Conservation (phyloP, 2,113 vertebrate species). For the Eptesicus fuscus region DNA sequence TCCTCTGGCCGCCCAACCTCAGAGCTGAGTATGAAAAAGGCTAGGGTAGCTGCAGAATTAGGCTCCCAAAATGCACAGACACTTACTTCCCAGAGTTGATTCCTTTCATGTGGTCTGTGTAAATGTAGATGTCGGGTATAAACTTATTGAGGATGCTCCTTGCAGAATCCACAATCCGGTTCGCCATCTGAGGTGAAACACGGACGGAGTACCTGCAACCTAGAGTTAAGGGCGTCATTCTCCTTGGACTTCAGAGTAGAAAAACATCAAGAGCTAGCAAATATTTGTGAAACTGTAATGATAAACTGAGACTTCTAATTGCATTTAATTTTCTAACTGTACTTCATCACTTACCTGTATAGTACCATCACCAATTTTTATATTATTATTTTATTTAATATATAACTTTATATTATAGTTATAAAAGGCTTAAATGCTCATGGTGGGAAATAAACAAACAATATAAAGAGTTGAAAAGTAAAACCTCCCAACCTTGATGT, state of each 20-base stretch:
- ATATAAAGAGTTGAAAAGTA: background rate
- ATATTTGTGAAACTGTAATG: background rate
- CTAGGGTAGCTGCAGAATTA: background rate
- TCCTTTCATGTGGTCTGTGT: constrained; percentile 98
- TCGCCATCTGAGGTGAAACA: constrained; percentile 97
- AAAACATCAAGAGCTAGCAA: background rate
- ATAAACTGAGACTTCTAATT: background rate
- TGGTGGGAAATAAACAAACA: background rate
- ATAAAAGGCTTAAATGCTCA: background rate
- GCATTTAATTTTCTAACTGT: background rate
- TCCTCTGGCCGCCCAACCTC: background rate
- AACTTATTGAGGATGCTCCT: constrained; percentile 94
- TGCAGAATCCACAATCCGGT: constrained; percentile 95
- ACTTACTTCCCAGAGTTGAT: constrained; percentile 94
- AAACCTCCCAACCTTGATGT: background rate
- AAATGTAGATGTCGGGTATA: constrained; percentile 96
- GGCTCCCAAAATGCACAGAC: background rate
- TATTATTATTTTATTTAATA: background rate
- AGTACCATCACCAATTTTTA: background rate
- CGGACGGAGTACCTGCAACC: constrained; percentile 89
- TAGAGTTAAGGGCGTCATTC: constrained; percentile 74
- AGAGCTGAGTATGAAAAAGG: background rate
- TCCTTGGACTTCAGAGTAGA: background rate
- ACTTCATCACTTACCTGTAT: background rate
- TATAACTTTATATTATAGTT: background rate